Conservation (phyloP, 2,797 vertebrate genomes). For the Hydrophis major region DNA sequence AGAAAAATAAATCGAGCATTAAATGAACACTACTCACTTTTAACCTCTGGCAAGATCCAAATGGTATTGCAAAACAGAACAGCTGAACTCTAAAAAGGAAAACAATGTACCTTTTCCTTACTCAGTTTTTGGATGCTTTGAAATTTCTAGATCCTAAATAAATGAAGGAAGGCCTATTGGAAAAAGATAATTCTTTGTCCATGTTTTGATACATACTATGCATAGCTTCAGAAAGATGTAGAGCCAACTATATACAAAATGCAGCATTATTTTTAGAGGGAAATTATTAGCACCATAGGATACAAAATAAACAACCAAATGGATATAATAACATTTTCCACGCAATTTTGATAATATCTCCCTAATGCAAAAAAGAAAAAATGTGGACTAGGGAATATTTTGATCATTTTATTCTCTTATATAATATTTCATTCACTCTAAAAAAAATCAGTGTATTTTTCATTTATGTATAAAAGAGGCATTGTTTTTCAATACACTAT, state of each 20-base stretch:
- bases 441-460: not conserved
- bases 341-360: conserved; percentile 51
- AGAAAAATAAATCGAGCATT: not conserved
- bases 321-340: conserved; percentile 49
- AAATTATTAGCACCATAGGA: conserved; percentile 51
- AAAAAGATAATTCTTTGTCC: conserved; percentile 33
- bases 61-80: not conserved
- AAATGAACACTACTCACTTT: not conserved
- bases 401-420: conserved; percentile 2
- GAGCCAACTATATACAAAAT: conserved; percentile 44
- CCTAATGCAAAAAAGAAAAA: conserved; percentile 47
- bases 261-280: conserved; percentile 46
- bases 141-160: not conserved
- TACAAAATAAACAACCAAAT: conserved; percentile 37
- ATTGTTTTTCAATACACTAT: not conserved
- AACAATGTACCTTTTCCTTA: not conserved
- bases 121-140: not conserved
- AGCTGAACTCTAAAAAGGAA: not conserved
- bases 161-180: not conserved
- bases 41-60: not conserved
- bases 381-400: conserved; percentile 42
- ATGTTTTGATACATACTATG: conserved; percentile 14
- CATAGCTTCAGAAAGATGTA: not conserved
- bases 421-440: conserved; percentile 1
- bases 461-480: not conserved